These are phyloP conservation scores for Cygnus buccinator DNA, from an alignment of 2,113 vertebrate species.

Conservation along the genomic window DNA sequence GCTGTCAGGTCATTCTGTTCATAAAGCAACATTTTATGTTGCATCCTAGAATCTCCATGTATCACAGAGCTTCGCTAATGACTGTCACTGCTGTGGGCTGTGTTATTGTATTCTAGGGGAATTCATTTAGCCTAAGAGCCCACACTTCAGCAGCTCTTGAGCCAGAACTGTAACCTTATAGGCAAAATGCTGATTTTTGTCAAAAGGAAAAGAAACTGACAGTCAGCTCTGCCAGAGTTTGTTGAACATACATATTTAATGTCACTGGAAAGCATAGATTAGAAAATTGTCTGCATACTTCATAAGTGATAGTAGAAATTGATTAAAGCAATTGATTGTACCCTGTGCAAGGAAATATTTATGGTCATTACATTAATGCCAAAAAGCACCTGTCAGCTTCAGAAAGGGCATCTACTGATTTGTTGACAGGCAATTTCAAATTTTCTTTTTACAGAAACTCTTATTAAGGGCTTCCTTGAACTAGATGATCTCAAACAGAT, in stretches of 20 bases:
- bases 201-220: background rate
- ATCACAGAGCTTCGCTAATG: background rate
- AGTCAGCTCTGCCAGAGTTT: background rate
- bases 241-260: slow-evolving; percentile 11
- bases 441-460: slow-evolving; percentile 58
- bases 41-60: background rate
- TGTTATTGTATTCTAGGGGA: background rate
- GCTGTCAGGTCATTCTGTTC: background rate
- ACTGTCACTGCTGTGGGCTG: background rate
- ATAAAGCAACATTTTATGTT: background rate
- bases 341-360: slow-evolving; percentile 27
- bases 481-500: background rate
- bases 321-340: slow-evolving; percentile 52
- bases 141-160: background rate
- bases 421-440: slow-evolving; percentile 52
- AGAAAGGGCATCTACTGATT: slow-evolving; percentile 53
- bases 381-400: slow-evolving; percentile 36
- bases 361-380: slow-evolving; percentile 34
- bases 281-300: slow-evolving; percentile 29
- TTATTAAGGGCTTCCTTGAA: slow-evolving; percentile 33
- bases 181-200: background rate
- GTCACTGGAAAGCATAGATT: slow-evolving; percentile 1
- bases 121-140: background rate
- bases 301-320: slow-evolving; percentile 28
- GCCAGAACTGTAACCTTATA: background rate